A percentile compares a stretch with the other conserved stretches of the same genome.
Evolutionary conservation across 2,113 vertebrate species (phyloP).

Genomic region (Galeopterus variegatus): DNA sequence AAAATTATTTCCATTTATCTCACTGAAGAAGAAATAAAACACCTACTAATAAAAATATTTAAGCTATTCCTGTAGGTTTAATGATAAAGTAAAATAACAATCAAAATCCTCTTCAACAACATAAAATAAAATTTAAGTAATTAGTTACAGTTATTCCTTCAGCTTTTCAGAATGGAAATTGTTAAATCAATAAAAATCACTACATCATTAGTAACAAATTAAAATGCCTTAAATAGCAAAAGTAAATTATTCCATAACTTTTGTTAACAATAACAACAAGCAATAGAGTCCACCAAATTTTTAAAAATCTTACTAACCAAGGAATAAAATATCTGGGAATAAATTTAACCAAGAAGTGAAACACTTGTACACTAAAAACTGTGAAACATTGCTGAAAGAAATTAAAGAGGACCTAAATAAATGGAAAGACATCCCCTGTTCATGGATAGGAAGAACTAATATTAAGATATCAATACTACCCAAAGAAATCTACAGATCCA

Average conservation of each 20-base stretch:
- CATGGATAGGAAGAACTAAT: neutral
- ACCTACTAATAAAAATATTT: neutral
- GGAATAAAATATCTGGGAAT: constrained; percentile 11
- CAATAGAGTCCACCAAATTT: neutral
- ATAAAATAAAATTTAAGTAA: neutral
- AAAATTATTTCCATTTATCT: constrained; percentile 33
- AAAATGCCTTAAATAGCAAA: neutral
- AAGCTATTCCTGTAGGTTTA: neutral
- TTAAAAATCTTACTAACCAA: neutral
- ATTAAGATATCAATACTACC: neutral
- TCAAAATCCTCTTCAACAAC: neutral
- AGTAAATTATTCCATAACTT: neutral
- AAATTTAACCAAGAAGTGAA: neutral
- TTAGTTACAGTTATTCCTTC: neutral
- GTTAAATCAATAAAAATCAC: neutral
- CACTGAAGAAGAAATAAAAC: constrained; percentile 25
- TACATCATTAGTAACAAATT: neutral
- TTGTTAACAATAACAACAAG: constrained; percentile 22
- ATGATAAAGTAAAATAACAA: neutral
- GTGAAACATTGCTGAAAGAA: neutral
- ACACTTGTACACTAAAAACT: neutral
- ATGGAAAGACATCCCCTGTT: neutral
- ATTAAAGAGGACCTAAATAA: neutral
- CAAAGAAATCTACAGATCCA: neutral
- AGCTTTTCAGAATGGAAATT: neutral